A percentile compares a stretch with the other conserved stretches of the same genome.
Evolutionary conservation across 2,888 invertebrate genomes (phyloP).

Genomic region (Ophion ellenae): DNA sequence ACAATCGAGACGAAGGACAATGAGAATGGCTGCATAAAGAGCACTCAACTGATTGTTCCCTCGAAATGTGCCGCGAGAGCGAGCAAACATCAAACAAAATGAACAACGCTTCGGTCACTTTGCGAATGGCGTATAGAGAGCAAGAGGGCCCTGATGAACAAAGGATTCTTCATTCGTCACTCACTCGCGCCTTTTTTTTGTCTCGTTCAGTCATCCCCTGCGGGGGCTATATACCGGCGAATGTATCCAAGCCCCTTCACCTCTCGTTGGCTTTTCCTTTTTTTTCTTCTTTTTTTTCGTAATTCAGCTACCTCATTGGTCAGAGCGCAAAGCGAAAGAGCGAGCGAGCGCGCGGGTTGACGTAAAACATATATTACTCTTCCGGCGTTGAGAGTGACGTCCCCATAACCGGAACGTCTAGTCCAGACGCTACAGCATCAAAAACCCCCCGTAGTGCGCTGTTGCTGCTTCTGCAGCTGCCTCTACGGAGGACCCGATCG

Average conservation of each 20-base stretch:
- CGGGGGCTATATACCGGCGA: constrained; percentile 59
- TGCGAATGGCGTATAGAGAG: constrained; percentile 41
- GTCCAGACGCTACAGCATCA: constrained; percentile 69
- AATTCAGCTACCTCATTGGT: constrained; percentile 70
- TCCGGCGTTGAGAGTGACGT: constrained; percentile 72
- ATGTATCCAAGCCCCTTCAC: constrained; percentile 33
- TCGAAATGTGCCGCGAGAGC: not conserved
- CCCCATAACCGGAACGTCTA: constrained; percentile 76
- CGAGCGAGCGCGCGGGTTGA: constrained; percentile 68
- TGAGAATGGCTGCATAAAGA: not conserved
- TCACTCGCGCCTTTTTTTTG: constrained; percentile 42
- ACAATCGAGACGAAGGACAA: not conserved
- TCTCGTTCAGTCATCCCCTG: constrained; percentile 29
- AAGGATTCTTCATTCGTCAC: constrained; percentile 54
- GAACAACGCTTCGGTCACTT: constrained; percentile 31
- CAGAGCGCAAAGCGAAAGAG: constrained; percentile 60
- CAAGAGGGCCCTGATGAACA: constrained; percentile 20
- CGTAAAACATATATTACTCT: constrained; percentile 73
- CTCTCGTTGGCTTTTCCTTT: constrained; percentile 20
- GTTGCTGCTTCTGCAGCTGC: constrained; percentile 56
- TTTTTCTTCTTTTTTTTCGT: constrained; percentile 51
- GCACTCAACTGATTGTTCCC: not conserved
- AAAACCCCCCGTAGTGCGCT: not conserved
- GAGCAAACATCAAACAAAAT: constrained; percentile 33
- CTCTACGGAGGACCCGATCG: constrained; percentile 59